Percentiles rank a stretch among this genome's conserved stretches.
Evolutionary conservation across 2,113 vertebrate genomes (phyloP).

Genomic region (Oophaga pumilio): DNA sequence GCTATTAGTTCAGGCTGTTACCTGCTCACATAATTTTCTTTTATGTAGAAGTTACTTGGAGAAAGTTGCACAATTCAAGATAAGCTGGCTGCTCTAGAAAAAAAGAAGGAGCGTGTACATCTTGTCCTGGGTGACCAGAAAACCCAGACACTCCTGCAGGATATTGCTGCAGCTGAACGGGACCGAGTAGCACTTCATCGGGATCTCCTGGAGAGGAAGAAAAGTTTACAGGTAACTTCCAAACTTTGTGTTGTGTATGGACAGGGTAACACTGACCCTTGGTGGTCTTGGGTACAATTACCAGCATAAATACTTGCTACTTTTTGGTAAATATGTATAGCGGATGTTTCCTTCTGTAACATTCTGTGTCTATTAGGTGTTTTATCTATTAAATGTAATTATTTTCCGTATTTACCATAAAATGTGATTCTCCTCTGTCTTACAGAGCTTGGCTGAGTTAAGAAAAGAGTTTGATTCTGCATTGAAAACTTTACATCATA

Average conservation of each 20-base stretch:
- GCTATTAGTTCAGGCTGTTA: neutral
- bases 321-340: neutral
- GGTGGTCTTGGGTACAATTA: neutral
- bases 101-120: slow-evolving; percentile 77
- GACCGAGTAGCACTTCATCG: slow-evolving; percentile 81
- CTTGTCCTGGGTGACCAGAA: slow-evolving; percentile 79
- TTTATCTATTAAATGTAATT: neutral
- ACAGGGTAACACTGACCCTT: neutral
- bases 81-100: slow-evolving; percentile 73
- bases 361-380: no score
- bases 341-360: neutral
- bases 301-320: neutral
- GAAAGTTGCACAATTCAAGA: slow-evolving; percentile 82
- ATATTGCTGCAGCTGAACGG: slow-evolving; percentile 69
- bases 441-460: slow-evolving; percentile 77
- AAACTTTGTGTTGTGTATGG: neutral
- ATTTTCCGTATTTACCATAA: neutral
- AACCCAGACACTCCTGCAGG: slow-evolving; percentile 70
- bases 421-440: neutral
- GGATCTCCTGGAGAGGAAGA: slow-evolving; percentile 82
- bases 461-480: slow-evolving; percentile 80
- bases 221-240: slow-evolving; percentile 76
- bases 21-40: neutral
- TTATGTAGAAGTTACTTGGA: slow-evolving; percentile 70
- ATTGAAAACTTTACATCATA: slow-evolving; percentile 71